Conservation (phyloP, 1,140 invertebrate genomes). For the Drosophila funebris region DNA sequence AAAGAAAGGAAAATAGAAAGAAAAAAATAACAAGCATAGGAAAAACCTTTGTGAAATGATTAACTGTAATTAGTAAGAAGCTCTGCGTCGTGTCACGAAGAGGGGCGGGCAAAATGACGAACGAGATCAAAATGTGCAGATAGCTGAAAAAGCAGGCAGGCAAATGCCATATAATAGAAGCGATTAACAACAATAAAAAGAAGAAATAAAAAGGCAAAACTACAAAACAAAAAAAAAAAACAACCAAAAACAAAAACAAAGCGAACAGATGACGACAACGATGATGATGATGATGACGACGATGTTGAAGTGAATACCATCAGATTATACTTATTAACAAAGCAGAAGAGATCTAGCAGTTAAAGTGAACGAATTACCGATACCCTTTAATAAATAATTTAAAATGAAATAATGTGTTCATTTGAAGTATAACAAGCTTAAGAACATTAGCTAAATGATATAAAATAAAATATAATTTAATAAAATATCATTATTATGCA, state of each 20-base stretch:
- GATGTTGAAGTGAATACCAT: slow-evolving; percentile 18
- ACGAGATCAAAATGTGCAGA: slow-evolving; percentile 69
- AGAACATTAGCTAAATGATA: too few species aligned
- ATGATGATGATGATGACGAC: slow-evolving; percentile 25
- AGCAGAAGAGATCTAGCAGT: not conserved
- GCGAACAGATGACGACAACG: slow-evolving; percentile 30
- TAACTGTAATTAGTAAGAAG: slow-evolving; percentile 73
- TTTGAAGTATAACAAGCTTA: too few species aligned
- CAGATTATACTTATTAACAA: slow-evolving; percentile 37
- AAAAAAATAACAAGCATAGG: slow-evolving; percentile 11
- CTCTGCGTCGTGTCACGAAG: slow-evolving; percentile 54
- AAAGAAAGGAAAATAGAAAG: not conserved
- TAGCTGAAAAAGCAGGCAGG: slow-evolving; percentile 31
- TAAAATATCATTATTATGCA: too few species aligned
- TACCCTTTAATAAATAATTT: not conserved
- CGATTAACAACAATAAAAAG: slow-evolving; percentile 79
- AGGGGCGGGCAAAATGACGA: slow-evolving; percentile 46
- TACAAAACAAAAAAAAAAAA: not conserved
- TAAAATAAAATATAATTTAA: too few species aligned
- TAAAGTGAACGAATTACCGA: not conserved
- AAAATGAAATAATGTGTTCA: not conserved
- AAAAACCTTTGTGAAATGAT: slow-evolving; percentile 65
- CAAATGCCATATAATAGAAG: slow-evolving; percentile 76
- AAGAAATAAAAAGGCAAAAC: slow-evolving; percentile 13
- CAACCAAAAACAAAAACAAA: not conserved